A percentile compares a stretch with the other conserved stretches of the same genome.
Evolutionary conservation across 2,113 vertebrate genomes (phyloP).

Genomic region (Xenopus laevis): DNA sequence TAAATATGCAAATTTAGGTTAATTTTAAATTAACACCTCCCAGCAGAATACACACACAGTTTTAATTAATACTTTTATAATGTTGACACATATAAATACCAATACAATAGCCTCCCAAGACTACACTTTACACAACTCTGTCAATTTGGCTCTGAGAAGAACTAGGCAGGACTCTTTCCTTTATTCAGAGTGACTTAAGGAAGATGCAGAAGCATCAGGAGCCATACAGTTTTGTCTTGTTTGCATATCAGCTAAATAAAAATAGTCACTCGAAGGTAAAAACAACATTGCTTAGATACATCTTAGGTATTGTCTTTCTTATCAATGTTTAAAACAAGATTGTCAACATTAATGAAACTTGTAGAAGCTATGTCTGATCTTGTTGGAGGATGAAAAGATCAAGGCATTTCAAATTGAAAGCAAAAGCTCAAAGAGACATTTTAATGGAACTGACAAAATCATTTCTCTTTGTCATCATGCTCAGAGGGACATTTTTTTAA

Average conservation of each 20-base stretch:
- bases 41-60: too few species aligned
- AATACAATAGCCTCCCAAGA: too few species aligned
- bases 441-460: neutral
- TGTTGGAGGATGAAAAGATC: neutral
- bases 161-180: too few species aligned
- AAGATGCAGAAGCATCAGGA: too few species aligned
- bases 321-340: constrained; percentile 12
- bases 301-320: neutral
- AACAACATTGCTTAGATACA: neutral
- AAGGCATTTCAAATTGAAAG: neutral
- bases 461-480: neutral
- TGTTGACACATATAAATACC: too few species aligned
- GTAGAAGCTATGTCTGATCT: neutral
- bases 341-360: constrained; percentile 25
- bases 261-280: neutral
- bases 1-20: too few species aligned
- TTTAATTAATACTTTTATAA: too few species aligned
- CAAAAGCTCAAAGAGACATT: constrained; percentile 1
- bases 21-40: too few species aligned
- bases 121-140: too few species aligned
- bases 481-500: neutral
- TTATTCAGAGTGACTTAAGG: too few species aligned
- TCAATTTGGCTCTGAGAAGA: too few species aligned
- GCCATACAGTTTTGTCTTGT: too few species aligned
- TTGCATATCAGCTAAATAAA: neutral